Conservation (phyloP, 2,888 invertebrate species). For the Perizoma flavofasciatum region DNA sequence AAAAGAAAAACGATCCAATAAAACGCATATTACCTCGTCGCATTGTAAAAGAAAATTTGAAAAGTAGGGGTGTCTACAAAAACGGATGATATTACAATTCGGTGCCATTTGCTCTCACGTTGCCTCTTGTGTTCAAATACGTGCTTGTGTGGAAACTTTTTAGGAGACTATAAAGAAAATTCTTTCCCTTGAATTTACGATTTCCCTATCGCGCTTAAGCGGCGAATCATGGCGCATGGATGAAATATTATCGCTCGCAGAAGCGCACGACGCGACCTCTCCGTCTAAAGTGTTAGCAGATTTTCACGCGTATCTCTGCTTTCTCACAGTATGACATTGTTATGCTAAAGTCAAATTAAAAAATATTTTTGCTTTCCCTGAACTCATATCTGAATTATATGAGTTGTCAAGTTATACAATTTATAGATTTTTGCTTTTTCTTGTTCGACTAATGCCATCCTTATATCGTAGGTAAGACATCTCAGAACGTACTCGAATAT, state of each 20-base stretch:
- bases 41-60: slow-evolving; percentile 72
- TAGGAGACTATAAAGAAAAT: slow-evolving; percentile 75
- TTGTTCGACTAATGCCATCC: neutral
- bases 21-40: slow-evolving; percentile 71
- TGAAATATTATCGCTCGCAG: slow-evolving; percentile 71
- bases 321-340: slow-evolving; percentile 38
- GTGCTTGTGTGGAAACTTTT: slow-evolving; percentile 72
- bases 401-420: slow-evolving; percentile 1
- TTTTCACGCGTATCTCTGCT: slow-evolving; percentile 42
- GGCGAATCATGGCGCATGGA: slow-evolving; percentile 73
- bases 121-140: slow-evolving; percentile 63
- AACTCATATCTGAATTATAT: slow-evolving; percentile 10
- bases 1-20: slow-evolving; percentile 71
- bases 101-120: slow-evolving; percentile 67
- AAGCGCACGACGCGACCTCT: slow-evolving; percentile 48
- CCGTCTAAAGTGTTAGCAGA: slow-evolving; percentile 46
- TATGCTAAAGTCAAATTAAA: slow-evolving; percentile 33
- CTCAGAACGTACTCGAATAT: too few relatives aligned
- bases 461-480: too few relatives aligned
- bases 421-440: neutral
- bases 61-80: slow-evolving; percentile 66
- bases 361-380: slow-evolving; percentile 20
- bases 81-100: slow-evolving; percentile 72
- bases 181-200: slow-evolving; percentile 75
- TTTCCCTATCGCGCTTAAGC: slow-evolving; percentile 78